phyloP scores from a whole-genome alignment of 1,140 invertebrate species.

The Popillia japonica region DNA sequence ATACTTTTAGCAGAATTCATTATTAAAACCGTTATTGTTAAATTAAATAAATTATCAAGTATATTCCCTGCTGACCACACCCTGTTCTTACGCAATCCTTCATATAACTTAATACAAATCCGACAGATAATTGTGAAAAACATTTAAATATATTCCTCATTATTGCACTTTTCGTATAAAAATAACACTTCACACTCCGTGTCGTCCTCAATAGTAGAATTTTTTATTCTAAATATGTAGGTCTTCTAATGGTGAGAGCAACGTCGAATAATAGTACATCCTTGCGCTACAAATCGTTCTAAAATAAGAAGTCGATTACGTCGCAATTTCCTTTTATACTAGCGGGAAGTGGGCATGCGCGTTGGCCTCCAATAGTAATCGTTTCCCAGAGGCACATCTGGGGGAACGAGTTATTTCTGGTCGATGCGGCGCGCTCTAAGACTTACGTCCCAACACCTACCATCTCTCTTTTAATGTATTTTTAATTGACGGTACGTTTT shows the following conservation, averaged over 20 bases:
- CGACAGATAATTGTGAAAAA: neutral
- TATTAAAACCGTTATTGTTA: neutral
- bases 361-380: constrained; percentile 32
- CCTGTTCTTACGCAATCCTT: constrained; percentile 16
- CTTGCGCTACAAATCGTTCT: constrained; percentile 21
- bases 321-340: constrained; percentile 25
- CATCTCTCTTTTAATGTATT: constrained; percentile 32
- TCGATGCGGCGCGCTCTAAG: constrained; percentile 25
- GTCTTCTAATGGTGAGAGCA: too few relatives aligned
- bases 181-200: constrained; percentile 28
- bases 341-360: constrained; percentile 2
- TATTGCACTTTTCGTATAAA: constrained; percentile 27
- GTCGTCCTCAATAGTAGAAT: neutral
- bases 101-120: neutral
- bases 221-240: too few relatives aligned
- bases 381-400: constrained; percentile 1
- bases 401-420: constrained; percentile 36
- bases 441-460: constrained; percentile 30
- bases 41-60: neutral
- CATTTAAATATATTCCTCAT: constrained; percentile 16
- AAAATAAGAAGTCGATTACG: constrained; percentile 8
- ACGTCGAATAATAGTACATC: neutral
- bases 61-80: constrained; percentile 9
- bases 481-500: constrained; percentile 35
- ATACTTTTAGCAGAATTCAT: too few relatives aligned